Evolutionary conservation across 2,797 vertebrate genomes (phyloP), one percentile per base, ranked within the genome.

Genomic region (Hydrophis major): DNA sequence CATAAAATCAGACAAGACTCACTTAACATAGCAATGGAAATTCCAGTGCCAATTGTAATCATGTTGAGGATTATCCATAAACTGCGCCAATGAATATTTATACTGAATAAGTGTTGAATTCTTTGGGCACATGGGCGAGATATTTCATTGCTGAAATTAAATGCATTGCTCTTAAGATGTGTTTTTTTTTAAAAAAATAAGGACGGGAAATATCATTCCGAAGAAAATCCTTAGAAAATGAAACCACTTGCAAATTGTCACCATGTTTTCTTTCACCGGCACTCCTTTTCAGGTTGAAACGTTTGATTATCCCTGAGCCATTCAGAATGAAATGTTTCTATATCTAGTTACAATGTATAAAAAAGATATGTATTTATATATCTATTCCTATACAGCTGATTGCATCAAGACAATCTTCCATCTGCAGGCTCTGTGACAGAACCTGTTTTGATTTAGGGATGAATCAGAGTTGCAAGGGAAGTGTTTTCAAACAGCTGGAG

Each of bases 241-340:
- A 87, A 93, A 94, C 88, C 55, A 50, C 95, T 88, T 96, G 93
- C 50, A 93, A 89, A 96, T 95, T 94, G 89, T 90, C 60, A 25
- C 61, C 91, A 78, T 95, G 95, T 94, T 94, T 95, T 94, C 47
- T 92, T 1, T 83, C 74, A 83, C 37, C 0, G 20, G 20, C 20
- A 47, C 3, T 12, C 10, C 37, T 69, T 32, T 42, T 69, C 78
- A 89, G 94, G 88, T 4, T n/a, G 93, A 95, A 94, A 93, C 78
- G 94, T 57, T 94, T 92, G 89, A 92, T 97, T 96, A 92, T 94
- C 92, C 91, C 83, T n/a, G 22, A 89, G 86, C 94, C 97, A 96
- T 95, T 97, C 97, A 97, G 96, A 97, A 95, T 93, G 78, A 97
- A 96, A 94, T 91, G 90, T 96, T 96, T 96, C 91, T 96, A 95